Percentiles rank a stretch among this genome's conserved stretches.
These are phyloP conservation scores for Congeria kusceri DNA, from an alignment of 2,888 invertebrate species.

Conservation along the genomic window DNA sequence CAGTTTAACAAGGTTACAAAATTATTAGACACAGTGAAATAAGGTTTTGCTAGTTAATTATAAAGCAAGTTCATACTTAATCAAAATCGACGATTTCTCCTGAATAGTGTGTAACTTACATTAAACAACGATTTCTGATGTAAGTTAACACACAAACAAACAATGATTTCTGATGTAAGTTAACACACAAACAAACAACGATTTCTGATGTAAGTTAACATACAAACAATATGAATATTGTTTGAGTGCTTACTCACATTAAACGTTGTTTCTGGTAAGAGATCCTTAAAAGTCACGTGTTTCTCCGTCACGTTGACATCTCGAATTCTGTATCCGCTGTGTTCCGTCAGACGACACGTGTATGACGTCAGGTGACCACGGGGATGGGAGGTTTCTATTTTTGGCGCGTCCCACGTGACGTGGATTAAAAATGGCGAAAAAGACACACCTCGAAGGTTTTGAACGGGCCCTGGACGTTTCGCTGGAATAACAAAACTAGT, in stretches of 20 bases:
- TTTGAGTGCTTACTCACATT: not conserved
- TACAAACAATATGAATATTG: not conserved
- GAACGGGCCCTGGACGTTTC: constrained; percentile 60
- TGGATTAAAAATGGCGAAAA: constrained; percentile 66
- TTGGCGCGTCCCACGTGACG: constrained; percentile 64
- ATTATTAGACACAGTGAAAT: no score
- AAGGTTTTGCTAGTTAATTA: no score
- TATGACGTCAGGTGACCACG: constrained; percentile 60
- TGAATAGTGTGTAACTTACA: no score
- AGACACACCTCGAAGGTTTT: constrained; percentile 37
- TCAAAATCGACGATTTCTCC: no score
- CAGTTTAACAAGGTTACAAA: no score
- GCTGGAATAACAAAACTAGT: no score
- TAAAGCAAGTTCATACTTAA: no score
- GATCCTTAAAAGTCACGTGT: constrained; percentile 24
- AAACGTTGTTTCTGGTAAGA: constrained; percentile 54
- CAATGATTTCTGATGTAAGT: no score
- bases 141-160: no score
- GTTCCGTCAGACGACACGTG: constrained; percentile 50
- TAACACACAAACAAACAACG: no score
- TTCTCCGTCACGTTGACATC: constrained; percentile 20
- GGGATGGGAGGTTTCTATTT: not conserved
- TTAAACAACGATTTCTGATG: no score
- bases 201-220: no score
- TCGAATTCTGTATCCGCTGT: constrained; percentile 7